Percentiles rank a stretch among this genome's conserved stretches.
Evolutionary conservation across 1,140 invertebrate genomes (phyloP).

Genomic region (Schlechtendalia chinensis): DNA sequence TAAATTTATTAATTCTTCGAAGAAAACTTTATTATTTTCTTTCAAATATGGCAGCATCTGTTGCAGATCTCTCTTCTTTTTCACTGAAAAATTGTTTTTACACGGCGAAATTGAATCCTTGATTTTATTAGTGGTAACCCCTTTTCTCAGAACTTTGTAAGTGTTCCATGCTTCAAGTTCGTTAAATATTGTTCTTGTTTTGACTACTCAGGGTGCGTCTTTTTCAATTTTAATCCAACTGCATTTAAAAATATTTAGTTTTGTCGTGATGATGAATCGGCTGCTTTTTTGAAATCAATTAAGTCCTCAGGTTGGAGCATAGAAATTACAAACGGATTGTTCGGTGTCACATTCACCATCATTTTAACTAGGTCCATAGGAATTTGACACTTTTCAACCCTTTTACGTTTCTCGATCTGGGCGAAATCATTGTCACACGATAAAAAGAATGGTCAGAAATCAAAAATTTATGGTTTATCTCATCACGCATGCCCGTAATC

Average conservation of each 20-base stretch:
- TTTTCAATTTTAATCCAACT: conserved; percentile 46
- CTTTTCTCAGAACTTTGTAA: conserved; percentile 48
- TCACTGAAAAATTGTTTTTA: conserved; percentile 23
- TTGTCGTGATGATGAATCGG: conserved; percentile 37
- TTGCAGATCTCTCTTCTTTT: conserved; percentile 48
- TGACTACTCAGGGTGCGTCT: conserved; percentile 19
- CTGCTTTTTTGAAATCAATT: conserved; percentile 45
- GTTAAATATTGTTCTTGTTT: conserved; percentile 38
- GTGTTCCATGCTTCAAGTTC: conserved; percentile 44
- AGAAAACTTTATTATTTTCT: conserved; percentile 41
- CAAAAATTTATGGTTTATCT: conserved; percentile 52
- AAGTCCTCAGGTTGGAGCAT: conserved; percentile 43
- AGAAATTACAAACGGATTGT: conserved; percentile 44
- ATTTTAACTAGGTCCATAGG: conserved; percentile 42
- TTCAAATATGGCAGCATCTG: conserved; percentile 48
- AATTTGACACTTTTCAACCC: conserved; percentile 45
- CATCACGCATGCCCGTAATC: conserved; percentile 46
- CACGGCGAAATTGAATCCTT: conserved; percentile 7
- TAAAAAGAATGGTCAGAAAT: conserved; percentile 23
- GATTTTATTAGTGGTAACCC: conserved; percentile 41
- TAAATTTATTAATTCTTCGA: conserved; percentile 23
- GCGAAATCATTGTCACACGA: conserved; percentile 44
- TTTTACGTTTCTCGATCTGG: conserved; percentile 49
- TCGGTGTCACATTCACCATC: conserved; percentile 35
- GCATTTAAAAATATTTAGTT: conserved; percentile 40